A percentile compares a stretch with the other conserved stretches of the same genome.
phyloP scores from a whole-genome alignment of 2,113 vertebrate genomes.

The Marcusenius ussheri region DNA sequence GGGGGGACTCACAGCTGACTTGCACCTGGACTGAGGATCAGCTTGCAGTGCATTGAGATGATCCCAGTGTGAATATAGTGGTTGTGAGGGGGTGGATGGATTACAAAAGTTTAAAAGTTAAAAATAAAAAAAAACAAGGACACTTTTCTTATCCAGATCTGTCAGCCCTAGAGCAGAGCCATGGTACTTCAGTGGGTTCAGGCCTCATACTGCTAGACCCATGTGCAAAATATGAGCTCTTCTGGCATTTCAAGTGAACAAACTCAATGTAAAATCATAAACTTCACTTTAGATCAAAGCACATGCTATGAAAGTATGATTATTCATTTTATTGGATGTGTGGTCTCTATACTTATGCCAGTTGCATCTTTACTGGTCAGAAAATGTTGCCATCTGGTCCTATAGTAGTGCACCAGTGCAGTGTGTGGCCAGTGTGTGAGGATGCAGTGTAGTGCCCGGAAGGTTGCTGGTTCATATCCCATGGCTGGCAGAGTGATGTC shows the following conservation, averaged over 20 bases:
- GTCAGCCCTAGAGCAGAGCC: background rate
- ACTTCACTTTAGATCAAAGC: background rate
- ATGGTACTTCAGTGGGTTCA: background rate
- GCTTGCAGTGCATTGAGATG: background rate
- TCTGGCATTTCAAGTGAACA: background rate
- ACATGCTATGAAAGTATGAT: background rate
- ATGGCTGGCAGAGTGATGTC: background rate
- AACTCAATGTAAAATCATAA: background rate
- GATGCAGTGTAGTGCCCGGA: background rate
- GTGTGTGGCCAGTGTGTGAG: background rate
- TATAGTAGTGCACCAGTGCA: background rate
- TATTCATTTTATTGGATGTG: background rate
- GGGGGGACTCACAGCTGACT: slow-evolving; percentile 5
- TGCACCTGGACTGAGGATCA: slow-evolving; percentile 18
- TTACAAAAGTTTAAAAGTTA: background rate
- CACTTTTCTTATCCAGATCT: background rate
- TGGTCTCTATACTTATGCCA: background rate
- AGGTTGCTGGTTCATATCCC: background rate
- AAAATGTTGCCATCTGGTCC: background rate
- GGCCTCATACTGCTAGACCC: background rate
- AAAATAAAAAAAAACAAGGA: background rate
- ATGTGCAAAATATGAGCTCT: background rate
- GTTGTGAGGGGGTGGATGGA: background rate
- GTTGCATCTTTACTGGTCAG: background rate
- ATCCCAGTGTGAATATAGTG: background rate